Evolutionary conservation across 2,113 vertebrate species (phyloP).

Genomic region (Microcebus ravelobensis): DNA sequence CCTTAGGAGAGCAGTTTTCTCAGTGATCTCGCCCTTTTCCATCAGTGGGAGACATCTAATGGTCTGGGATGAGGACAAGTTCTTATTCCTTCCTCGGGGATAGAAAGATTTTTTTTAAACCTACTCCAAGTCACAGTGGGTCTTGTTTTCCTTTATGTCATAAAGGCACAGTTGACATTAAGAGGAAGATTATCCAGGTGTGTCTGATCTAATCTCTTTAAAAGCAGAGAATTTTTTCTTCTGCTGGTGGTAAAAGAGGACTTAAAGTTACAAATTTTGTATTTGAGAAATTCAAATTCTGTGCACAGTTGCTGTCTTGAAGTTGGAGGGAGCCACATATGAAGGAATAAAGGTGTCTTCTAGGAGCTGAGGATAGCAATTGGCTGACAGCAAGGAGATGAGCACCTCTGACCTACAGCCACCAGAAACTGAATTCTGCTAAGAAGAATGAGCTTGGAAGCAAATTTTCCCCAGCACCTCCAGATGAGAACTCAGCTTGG

Average conservation of each 20-base stretch:
- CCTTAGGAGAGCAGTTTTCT: neutral
- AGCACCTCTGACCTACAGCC: neutral
- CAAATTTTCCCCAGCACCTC: neutral
- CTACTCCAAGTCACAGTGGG: neutral
- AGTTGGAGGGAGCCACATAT: neutral
- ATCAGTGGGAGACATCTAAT: neutral
- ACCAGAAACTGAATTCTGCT: neutral
- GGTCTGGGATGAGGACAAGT: neutral
- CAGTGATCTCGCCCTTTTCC: neutral
- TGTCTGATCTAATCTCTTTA: neutral
- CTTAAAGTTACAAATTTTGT: no score
- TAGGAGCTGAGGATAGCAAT: neutral
- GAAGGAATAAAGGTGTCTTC: neutral
- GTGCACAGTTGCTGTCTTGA: neutral
- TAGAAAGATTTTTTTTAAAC: neutral
- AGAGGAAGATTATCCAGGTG: neutral
- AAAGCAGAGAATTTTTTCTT: neutral
- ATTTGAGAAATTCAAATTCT: neutral
- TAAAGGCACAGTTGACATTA: neutral
- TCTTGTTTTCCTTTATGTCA: neutral
- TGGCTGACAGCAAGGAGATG: neutral
- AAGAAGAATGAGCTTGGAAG: neutral
- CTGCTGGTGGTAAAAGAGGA: neutral
- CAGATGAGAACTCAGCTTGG: neutral
- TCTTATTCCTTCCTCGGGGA: neutral